Conservation (phyloP, 1,140 invertebrate species). For the Drosophila quadrilineata region DNA sequence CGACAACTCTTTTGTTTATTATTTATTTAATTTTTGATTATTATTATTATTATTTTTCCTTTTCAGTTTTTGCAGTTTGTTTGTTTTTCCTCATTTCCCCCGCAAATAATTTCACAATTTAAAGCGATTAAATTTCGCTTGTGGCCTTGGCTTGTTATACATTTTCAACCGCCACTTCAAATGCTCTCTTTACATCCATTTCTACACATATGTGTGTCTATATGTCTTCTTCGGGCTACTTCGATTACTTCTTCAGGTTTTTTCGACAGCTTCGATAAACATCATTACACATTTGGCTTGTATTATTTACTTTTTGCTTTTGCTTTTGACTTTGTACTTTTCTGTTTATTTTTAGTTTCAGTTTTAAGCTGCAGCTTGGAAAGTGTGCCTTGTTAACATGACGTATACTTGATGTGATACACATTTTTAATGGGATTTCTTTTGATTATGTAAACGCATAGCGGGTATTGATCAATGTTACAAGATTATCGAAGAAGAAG, state of each 20-base stretch:
- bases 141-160: constrained; percentile 42
- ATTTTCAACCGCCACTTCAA: constrained; percentile 12
- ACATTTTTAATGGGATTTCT: too few species aligned
- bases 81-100: constrained; percentile 41
- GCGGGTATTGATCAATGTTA: too few species aligned
- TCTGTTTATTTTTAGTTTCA: too few species aligned
- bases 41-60: constrained; percentile 60
- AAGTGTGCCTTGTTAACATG: background rate
- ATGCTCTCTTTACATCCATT: background rate
- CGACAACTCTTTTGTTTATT: constrained; percentile 56
- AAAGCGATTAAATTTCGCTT: constrained; percentile 75
- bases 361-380: constrained; percentile 10
- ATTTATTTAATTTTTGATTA: too few species aligned
- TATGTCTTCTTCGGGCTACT: constrained; percentile 40
- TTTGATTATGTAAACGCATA: too few species aligned
- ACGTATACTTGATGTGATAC: too few species aligned
- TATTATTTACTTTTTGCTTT: background rate
- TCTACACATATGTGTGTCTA: background rate
- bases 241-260: constrained; percentile 33
- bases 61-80: constrained; percentile 29
- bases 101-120: constrained; percentile 75
- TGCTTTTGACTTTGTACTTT: too few species aligned
- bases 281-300: constrained; percentile 15
- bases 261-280: constrained; percentile 9
- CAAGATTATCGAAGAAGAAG: too few species aligned